Evolutionary conservation across 2,113 vertebrate species (phyloP).

Genomic region (Nerophis ophidion): DNA sequence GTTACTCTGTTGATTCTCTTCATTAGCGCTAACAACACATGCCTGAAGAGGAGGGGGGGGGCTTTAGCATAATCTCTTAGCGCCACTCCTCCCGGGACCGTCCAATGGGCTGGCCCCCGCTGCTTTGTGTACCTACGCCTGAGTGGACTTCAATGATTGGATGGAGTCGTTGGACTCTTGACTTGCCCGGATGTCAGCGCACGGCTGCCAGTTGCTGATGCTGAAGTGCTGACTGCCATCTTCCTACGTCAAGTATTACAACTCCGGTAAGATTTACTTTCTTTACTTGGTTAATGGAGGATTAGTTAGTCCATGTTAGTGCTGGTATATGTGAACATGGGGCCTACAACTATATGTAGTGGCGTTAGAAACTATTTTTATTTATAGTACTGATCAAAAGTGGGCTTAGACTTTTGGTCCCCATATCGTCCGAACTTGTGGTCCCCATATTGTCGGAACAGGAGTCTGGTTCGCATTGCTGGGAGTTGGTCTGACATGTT

Average conservation of each 20-base stretch:
- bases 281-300: constrained; percentile 21
- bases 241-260: constrained; percentile 11
- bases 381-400: no score
- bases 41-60: neutral
- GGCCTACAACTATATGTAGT: no score
- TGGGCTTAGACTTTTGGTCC: no score
- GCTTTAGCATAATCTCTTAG: constrained; percentile 13
- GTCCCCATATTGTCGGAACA: no score
- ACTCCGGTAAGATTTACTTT: constrained; percentile 23
- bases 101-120: constrained; percentile 33
- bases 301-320: no score
- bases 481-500: no score
- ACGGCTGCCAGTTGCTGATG: constrained; percentile 13
- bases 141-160: constrained; percentile 19
- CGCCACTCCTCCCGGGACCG: constrained; percentile 33
- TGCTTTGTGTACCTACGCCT: constrained; percentile 32
- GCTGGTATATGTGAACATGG: constrained; percentile 19
- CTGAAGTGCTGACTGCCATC: neutral
- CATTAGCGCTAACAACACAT: constrained; percentile 3
- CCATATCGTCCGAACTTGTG: no score
- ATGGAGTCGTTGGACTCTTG: constrained; percentile 21
- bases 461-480: no score
- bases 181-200: constrained; percentile 11
- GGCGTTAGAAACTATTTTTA: no score
- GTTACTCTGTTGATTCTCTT: neutral